phyloP scores from a whole-genome alignment of 2,888 invertebrate species.

The Tetrapedia diversipes region DNA sequence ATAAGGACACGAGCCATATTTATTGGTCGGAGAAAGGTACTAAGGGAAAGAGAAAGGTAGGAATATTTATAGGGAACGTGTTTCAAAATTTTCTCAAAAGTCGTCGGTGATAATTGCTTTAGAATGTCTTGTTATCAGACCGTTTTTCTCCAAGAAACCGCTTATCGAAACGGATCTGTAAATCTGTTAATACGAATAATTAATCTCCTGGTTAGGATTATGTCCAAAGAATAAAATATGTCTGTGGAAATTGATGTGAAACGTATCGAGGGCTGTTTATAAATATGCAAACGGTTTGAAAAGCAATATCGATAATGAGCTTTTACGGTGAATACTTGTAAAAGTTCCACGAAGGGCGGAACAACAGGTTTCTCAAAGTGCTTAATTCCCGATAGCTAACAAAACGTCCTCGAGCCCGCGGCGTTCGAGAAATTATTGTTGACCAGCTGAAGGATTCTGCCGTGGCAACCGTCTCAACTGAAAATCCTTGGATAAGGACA shows the following conservation, averaged over 20 bases:
- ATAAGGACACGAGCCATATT: no score
- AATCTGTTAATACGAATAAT: no score
- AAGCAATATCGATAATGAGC: not conserved
- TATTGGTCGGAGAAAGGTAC: no score
- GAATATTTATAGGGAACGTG: no score
- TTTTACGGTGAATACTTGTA: not conserved
- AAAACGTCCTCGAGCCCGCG: conserved; percentile 7
- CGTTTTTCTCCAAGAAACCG: no score
- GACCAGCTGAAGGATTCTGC: not conserved
- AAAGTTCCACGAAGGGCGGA: conserved; percentile 8
- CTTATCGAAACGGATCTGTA: no score
- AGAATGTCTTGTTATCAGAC: no score
- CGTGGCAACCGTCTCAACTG: conserved; percentile 17
- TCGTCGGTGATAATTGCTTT: no score
- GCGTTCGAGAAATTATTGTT: not conserved
- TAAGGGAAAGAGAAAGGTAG: no score
- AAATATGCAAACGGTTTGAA: not conserved
- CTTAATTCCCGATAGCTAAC: conserved; percentile 10
- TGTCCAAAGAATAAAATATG: no score
- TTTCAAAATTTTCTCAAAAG: no score
- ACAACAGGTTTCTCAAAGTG: not conserved
- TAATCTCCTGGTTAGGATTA: no score
- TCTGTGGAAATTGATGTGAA: not conserved
- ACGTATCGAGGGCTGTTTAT: not conserved
- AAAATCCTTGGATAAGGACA: conserved; percentile 8